Conservation (phyloP, 2,888 invertebrate genomes). For the Formica aserva region DNA sequence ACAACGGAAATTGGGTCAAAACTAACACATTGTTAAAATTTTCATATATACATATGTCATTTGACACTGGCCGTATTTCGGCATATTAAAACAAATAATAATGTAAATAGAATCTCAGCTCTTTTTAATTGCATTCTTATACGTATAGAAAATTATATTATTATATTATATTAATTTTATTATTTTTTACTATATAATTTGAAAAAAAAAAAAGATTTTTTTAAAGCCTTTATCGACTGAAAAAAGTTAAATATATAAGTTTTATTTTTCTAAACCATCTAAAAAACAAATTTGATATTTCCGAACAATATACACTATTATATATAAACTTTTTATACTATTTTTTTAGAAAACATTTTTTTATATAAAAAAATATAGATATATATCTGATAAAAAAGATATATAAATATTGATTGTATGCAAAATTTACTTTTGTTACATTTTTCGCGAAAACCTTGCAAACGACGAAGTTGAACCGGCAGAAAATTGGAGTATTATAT, state of each 20-base stretch:
- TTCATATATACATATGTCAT: not conserved
- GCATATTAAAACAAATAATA: not conserved
- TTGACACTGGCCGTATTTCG: conserved; percentile 2
- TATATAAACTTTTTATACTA: not conserved
- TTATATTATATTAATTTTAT: not conserved
- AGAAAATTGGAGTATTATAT: too few relatives aligned
- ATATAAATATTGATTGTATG: not conserved
- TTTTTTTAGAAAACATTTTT: too few relatives aligned
- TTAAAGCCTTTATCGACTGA: not conserved
- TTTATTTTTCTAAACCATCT: not conserved
- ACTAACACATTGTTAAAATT: conserved; percentile 34
- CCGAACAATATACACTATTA: not conserved
- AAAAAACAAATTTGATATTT: not conserved
- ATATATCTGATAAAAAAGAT: not conserved
- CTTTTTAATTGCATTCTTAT: not conserved
- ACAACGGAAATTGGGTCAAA: conserved; percentile 48
- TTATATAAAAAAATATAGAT: not conserved
- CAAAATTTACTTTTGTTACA: not conserved
- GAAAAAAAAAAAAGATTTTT: not conserved
- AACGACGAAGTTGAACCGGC: not conserved
- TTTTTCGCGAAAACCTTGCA: not conserved
- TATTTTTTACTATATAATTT: not conserved
- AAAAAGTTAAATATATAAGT: not conserved
- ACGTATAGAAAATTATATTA: not conserved
- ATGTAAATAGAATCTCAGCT: not conserved